Base-by-base conservation (phyloP, 1,140 invertebrate genomes). In the Pemphigus obesinymphae region DNA sequence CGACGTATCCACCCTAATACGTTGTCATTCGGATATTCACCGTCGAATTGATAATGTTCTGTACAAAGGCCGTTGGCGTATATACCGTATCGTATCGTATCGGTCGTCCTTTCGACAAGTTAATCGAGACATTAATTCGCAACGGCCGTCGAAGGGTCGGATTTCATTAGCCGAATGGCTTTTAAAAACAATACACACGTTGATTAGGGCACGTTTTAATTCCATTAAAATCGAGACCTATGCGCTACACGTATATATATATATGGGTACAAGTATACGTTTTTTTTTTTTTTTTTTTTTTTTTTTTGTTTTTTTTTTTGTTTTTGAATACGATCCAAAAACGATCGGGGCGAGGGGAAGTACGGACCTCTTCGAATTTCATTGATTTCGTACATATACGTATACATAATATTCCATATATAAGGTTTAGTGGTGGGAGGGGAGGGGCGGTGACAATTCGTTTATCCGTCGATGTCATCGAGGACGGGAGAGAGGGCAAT, bases 91-190 rank as follows among this genome's bases (percentile, higher is more conserved):
- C 8, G 8, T 40, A 40, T 40, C 10, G 10, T n/a, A n/a, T n/a
- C n/a, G n/a, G n/a, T n/a, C 66, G 40, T 37, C 75, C 13, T 23
- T 31, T 20, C 37, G 55, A 63, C 40, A 43, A 45, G 55, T 80
- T 80, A 80, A 63, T 80, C 76, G 76, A 80, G 76, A 80, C 76
- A 63, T 80, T 80, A 80, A 80, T 80, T 63, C 61, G 75, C 53
- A 61, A n/a, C 53, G 3, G n/a, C 45, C 76, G 76, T 31, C 20
- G 55, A 34, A 10, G 61, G 76, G 76, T 80, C 8, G 76, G 76
- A 80, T 80, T 80, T 80, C 76, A 80, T 80, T 80, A 80, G 34
- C 37, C 37, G 55, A 63, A 80, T 80, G 23, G 76, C 76, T 80
- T 80, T 80, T 80, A 63, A 80, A 73, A 80, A 80, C 76, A 63